Evolutionary conservation across 2,888 invertebrate genomes (phyloP), one percentile per base, ranked within the genome.

Genomic region (Gandaritis pyraliata): DNA sequence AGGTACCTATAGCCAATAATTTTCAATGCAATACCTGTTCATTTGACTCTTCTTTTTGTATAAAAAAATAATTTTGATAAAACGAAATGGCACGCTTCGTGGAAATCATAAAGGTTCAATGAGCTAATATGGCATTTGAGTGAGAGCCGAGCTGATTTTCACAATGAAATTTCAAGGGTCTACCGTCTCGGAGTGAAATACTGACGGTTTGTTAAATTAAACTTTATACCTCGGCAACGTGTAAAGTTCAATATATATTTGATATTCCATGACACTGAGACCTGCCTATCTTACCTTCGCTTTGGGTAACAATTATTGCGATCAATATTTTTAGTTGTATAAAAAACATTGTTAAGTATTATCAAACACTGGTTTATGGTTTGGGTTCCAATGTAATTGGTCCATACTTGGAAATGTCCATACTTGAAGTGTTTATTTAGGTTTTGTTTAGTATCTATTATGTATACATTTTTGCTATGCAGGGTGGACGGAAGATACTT

Each of bases 401-500:
- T 33, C 8, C 0, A 33, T 10, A 33, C 8, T 8, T 33, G 10
- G 10, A 11, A 33, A 33, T 33, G 0, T 15, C 13, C 43, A 8
- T n/a, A 43, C 43, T 4, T 15, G 16, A 18, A 33, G 1, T 23
- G 12, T 23, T 18, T 3, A 46, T 46, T 18, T 46, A 16, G 41
- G 8, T 16, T 41, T 15, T 41, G 7, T 1, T 16, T 7, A 13
- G 41, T 8, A 2, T 13, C 16, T 16, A 18, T 5, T 39, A 12
- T 23, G 1, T 15, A 15, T 6, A 53, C 30, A 49, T 61, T 68
- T 69, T 8, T 38, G 13, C 16, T 16, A 76, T 78, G 3, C 77
- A 93, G 93, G 68, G 91, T 93, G 50, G 93, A 93, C 57, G 94
- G 94, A 18, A 93, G 94, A 45, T 95, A 96, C 80, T 96, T 96